Evolutionary conservation across 2,113 vertebrate species (phyloP), one percentile per base, ranked within the genome.

Genomic region (Phalacrocorax aristotelis): DNA sequence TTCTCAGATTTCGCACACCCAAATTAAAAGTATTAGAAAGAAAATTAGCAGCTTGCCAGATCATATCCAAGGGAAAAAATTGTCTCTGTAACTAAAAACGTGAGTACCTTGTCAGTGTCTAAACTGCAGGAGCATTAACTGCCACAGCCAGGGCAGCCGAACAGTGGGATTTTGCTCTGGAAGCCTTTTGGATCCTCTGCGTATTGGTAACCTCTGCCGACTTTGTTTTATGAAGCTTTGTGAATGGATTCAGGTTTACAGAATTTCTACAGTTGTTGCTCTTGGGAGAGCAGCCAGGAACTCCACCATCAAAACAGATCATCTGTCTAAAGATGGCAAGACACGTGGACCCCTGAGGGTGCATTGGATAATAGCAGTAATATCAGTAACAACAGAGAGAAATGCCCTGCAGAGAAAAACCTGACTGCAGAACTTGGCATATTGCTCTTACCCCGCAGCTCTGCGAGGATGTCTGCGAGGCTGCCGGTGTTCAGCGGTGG

Each of bases 151-250:
- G 83, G 84, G 96, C 83, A 75, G 91, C 44, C 7, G 6, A 25
- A 36, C 68, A 46, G 64, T 8, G 71, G 87, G 83, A 74, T 55
- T 70, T 49, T 85, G 92, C 87, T 69, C 54, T 81, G 89, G 95
- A 95, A 87, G 96, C 93, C 94, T 22, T 90, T 90, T 93, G 87
- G 96, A 66, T 55, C 57, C 68, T 83, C 93, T 8, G 13, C 38
- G 75, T 58, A 79, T 51, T 75, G 46, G 46, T 69, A 42, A 66
- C 61, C 77, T 79, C 92, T 15, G 57, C 82, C 10, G 88, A 95
- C 95, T 89, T 74, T 86, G 93, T 74, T 97, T 97, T 90, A 97
- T 84, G 87, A 90, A 94, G 81, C 89, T 93, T 76, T 95, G 89
- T 96, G 93, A 96, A 93, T 76, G 95, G 90, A 71, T 97, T 94